phyloP scores from a whole-genome alignment of 2,113 vertebrate species.

The Callipepla californica region DNA sequence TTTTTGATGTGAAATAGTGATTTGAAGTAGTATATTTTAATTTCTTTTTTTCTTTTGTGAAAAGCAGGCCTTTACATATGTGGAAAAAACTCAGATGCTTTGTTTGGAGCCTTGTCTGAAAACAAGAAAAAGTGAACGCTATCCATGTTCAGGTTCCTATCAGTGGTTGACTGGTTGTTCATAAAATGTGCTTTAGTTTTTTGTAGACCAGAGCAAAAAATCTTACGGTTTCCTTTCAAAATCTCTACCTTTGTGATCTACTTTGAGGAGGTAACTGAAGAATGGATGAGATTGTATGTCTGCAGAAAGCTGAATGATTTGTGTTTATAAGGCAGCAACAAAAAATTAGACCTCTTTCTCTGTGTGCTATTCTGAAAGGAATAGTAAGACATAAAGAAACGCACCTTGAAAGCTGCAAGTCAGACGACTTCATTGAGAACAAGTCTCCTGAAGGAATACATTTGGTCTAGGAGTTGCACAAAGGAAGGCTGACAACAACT shows the following conservation, averaged over 20 bases:
- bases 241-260: background rate
- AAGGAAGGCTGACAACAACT: slow-evolving; percentile 3
- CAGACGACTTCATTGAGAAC: background rate
- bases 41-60: background rate
- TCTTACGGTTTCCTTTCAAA: background rate
- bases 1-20: background rate
- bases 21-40: background rate
- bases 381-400: background rate
- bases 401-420: background rate
- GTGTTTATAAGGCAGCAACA: background rate
- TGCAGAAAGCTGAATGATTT: background rate
- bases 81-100: background rate
- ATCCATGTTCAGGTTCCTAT: background rate
- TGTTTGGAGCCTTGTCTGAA: background rate
- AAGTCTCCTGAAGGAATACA: background rate
- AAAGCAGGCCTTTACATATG: too few relatives aligned
- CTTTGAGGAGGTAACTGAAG: background rate
- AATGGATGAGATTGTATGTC: background rate
- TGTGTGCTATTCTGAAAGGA: background rate
- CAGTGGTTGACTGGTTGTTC: background rate
- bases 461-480: background rate
- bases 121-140: background rate
- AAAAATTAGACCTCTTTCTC: background rate
- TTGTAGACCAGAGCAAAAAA: background rate
- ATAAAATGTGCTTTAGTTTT: background rate